Evolutionary conservation across 2,113 vertebrate genomes (phyloP).

Genomic region (Sialia sialis): DNA sequence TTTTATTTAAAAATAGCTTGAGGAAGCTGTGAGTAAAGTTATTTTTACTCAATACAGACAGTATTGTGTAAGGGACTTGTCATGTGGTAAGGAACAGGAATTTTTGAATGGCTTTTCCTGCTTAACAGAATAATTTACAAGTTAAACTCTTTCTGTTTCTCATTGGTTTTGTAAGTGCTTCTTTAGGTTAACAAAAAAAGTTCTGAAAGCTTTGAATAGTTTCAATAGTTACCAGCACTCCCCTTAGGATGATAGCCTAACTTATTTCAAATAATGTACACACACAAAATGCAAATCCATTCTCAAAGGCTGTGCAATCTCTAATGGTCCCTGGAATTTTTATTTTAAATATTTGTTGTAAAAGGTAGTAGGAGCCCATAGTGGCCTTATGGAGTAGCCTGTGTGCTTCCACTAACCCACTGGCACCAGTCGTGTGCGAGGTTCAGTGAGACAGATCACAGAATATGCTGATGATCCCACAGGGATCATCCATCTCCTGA

Average conservation of each 20-base stretch:
- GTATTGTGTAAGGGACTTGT: slow-evolving; percentile 8
- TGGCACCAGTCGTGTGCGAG: background rate
- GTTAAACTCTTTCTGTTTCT: background rate
- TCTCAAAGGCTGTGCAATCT: background rate
- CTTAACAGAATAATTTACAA: background rate
- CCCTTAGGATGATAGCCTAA: background rate
- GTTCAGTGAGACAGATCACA: background rate
- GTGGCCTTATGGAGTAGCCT: background rate
- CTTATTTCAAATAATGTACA: background rate
- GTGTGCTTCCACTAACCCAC: background rate
- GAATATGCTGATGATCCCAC: background rate
- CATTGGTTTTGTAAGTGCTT: background rate
- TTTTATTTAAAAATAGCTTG: slow-evolving; percentile 38
- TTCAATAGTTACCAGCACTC: background rate
- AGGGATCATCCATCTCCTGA: background rate
- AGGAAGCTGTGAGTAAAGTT: slow-evolving; percentile 43
- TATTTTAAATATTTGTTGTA: background rate
- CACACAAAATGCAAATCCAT: background rate
- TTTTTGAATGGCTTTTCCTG: slow-evolving; percentile 14
- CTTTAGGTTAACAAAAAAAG: background rate
- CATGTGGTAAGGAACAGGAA: background rate
- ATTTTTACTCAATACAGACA: slow-evolving; percentile 26
- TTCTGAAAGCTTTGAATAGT: background rate
- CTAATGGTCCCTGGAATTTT: background rate
- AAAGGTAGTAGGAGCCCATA: accelerated